Evolutionary conservation across 2,797 vertebrate genomes (phyloP), one percentile per base, ranked within the genome.

Genomic region (Tinamus major): DNA sequence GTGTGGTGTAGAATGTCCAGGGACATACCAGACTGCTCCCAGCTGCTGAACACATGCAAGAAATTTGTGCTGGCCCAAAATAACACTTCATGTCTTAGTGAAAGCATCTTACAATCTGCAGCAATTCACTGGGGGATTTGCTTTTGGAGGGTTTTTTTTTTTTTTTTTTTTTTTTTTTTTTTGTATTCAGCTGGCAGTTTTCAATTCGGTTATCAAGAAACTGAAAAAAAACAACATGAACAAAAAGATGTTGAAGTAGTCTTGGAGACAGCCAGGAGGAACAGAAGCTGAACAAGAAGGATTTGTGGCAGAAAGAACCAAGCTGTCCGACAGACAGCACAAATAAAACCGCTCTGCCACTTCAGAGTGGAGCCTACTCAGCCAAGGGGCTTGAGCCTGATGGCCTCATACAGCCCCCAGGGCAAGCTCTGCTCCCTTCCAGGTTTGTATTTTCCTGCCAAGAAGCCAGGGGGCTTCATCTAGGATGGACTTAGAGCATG

Each of bases 21-120:
- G 93, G 80, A 87, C 56, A 62, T 39, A 92, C 82, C 64, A 79
- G 46, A 7, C 21, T 44, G 49, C 21, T 92, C 12, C 53, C 84
- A 93, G 81, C 86, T 85, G 88, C 71, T 90, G 61, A 87, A 58
- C 58, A 65, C 48, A 31, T 79, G 53, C 37, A 37, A 70, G 48
- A 46, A 16, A 29, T 93, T 89, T 78, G 41, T 59, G 61, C 19
- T 0, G 8, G 31, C 29, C 75, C 85, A 48, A 93, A 88, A 41
- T 68, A 85, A 87, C 53, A 44, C 12, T 91, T 77, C 21, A 24
- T 13, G 53, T 68, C 68, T 79, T 68, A 82, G 53, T 14, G 95
- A 77, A 90, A 49, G 2, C 5, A 48, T 31, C 35, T 91, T 58
- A 72, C 24, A 63, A 18, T 41, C 53, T 1, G 1, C 23, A 37